Evolutionary conservation across 2,888 invertebrate genomes (phyloP).

Genomic region (Nysson spinosus): DNA sequence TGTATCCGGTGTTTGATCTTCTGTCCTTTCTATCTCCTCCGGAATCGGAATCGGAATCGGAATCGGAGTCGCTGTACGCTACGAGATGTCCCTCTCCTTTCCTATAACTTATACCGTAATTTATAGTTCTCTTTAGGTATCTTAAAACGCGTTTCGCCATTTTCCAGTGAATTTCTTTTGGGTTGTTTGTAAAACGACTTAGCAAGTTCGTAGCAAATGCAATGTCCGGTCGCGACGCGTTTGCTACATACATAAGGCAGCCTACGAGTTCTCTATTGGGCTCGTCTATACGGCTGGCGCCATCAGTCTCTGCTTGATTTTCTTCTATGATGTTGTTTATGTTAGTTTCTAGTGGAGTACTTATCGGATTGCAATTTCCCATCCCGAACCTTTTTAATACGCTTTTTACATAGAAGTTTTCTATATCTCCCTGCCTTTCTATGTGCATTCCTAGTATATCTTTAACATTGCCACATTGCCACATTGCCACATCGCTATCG

Average conservation of each 20-base stretch:
- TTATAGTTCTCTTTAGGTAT: slow-evolving; percentile 7
- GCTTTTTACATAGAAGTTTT: background rate
- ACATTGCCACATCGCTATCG: too few relatives aligned
- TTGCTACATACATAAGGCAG: slow-evolving; percentile 1
- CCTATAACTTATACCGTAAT: slow-evolving; percentile 3
- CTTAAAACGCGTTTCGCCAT: slow-evolving; percentile 10
- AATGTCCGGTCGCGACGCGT: slow-evolving; percentile 4
- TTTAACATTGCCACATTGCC: too few relatives aligned
- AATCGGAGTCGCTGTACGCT: too few relatives aligned
- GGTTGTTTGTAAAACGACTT: slow-evolving; percentile 9
- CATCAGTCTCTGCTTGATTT: background rate
- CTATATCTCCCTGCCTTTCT: background rate
- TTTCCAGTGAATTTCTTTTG: slow-evolving; percentile 5
- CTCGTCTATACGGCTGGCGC: slow-evolving; percentile 1
- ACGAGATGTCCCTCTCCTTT: background rate
- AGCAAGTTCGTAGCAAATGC: slow-evolving; percentile 7
- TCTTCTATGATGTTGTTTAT: background rate
- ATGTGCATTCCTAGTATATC: slow-evolving; percentile 13
- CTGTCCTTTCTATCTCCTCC: slow-evolving; percentile 1
- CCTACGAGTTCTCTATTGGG: too few relatives aligned
- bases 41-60: slow-evolving; percentile 12
- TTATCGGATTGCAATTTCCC: background rate
- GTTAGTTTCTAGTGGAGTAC: background rate
- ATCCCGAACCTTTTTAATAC: background rate
- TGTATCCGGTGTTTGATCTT: background rate